A percentile compares a stretch with the other conserved stretches of the same genome.
Conservation (phyloP, 2,797 vertebrate genomes). For the Anableps anableps region DNA sequence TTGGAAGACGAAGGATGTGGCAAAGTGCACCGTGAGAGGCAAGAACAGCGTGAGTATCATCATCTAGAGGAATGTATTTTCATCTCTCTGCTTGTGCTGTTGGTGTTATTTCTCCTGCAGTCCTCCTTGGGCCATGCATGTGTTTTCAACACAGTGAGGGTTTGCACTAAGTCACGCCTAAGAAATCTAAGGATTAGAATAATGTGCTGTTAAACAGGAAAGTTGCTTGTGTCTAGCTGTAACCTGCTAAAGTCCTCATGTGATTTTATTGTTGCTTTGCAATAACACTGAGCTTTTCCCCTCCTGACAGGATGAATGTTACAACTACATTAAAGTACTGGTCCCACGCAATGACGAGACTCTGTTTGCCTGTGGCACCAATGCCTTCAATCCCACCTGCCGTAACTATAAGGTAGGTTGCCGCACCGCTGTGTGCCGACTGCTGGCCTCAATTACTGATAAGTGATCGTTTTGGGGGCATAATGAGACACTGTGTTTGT, state of each 20-base stretch:
- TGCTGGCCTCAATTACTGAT: constrained; percentile 26
- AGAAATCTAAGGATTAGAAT: neutral
- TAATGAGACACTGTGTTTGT: neutral
- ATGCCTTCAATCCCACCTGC: constrained; percentile 94
- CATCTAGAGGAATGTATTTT: constrained; percentile 22
- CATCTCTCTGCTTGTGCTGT: constrained; percentile 5
- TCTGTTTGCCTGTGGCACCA: constrained; percentile 93
- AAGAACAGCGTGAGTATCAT: constrained; percentile 86
- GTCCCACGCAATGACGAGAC: constrained; percentile 88
- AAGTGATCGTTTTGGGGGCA: constrained; percentile 14
- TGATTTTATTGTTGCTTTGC: constrained; percentile 14
- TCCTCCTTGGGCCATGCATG: constrained; percentile 6
- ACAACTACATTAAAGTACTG: constrained; percentile 96
- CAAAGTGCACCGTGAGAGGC: constrained; percentile 86
- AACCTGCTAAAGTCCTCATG: constrained; percentile 18
- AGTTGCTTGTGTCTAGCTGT: neutral
- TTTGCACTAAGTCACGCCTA: constrained; percentile 16
- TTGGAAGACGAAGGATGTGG: constrained; percentile 87
- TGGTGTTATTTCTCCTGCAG: constrained; percentile 16
- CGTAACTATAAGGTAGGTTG: constrained; percentile 90
- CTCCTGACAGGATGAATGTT: constrained; percentile 89
- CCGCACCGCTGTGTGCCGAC: neutral
- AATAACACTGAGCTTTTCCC: constrained; percentile 42
- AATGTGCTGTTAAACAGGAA: neutral
- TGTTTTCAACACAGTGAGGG: constrained; percentile 19